Evolutionary conservation across 2,113 vertebrate species (phyloP).

Genomic region (Taxidea taxus): DNA sequence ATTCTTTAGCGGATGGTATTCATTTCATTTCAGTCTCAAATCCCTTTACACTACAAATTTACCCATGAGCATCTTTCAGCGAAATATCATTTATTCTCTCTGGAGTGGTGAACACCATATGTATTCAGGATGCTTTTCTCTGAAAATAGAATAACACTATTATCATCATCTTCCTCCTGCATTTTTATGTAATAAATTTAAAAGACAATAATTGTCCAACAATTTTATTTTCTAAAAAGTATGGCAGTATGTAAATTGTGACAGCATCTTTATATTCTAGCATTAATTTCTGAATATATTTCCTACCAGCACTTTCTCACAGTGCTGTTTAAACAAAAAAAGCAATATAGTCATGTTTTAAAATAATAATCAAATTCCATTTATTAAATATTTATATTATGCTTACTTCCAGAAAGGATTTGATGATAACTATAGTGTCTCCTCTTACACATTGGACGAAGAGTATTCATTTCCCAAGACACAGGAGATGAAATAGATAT

Average conservation of each 20-base stretch:
- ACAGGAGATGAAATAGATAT: not conserved
- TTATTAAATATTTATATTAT: slow-evolving; percentile 43
- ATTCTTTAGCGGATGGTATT: slow-evolving; percentile 44
- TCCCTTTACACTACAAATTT: slow-evolving; percentile 56
- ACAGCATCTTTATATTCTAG: not conserved
- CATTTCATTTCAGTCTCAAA: slow-evolving; percentile 60
- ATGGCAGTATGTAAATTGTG: not conserved
- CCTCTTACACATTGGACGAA: not conserved
- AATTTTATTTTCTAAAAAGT: slow-evolving; percentile 2
- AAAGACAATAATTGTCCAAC: slow-evolving; percentile 25
- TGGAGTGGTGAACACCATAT: slow-evolving; percentile 7
- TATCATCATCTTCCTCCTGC: not conserved
- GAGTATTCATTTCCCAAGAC: not conserved
- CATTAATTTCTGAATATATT: not conserved
- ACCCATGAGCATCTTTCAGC: slow-evolving; percentile 51
- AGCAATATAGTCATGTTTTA: not conserved
- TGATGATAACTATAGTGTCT: not conserved
- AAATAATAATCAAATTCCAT: not conserved
- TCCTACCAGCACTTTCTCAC: not conserved
- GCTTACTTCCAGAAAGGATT: not conserved
- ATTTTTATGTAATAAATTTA: slow-evolving; percentile 22
- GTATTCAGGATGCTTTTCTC: slow-evolving; percentile 22
- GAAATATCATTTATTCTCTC: slow-evolving; percentile 59
- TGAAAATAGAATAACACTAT: slow-evolving; percentile 49
- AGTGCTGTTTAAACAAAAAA: not conserved